Percentiles rank a stretch among this genome's conserved stretches.
Evolutionary conservation across 2,888 invertebrate genomes (phyloP).

Genomic region (Congeria kusceri): DNA sequence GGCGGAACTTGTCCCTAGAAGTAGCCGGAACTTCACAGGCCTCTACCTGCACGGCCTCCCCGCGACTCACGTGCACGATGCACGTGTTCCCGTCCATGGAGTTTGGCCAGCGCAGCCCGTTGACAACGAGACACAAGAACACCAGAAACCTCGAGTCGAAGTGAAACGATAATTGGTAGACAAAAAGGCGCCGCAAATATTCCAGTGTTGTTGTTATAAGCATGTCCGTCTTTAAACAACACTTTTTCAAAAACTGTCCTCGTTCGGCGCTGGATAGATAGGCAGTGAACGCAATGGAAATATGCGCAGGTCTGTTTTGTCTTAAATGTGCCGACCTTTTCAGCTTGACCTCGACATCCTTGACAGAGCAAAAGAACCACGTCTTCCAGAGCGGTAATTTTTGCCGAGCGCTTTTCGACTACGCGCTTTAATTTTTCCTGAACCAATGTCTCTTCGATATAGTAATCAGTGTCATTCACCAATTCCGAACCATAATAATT

Average conservation of each 20-base stretch:
- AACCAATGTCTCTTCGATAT: too few species aligned
- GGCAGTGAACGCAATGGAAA: constrained; percentile 30
- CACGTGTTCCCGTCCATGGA: constrained; percentile 12
- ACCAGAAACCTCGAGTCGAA: constrained; percentile 10
- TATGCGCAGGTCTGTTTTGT: too few species aligned
- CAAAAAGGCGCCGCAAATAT: constrained; percentile 17
- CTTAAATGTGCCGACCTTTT: too few species aligned
- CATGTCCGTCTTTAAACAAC: constrained; percentile 20
- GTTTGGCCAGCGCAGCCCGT: constrained; percentile 14
- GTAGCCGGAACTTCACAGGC: constrained; percentile 9
- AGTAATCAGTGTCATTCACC: too few species aligned
- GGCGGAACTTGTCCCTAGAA: constrained; percentile 22
- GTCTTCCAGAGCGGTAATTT: too few species aligned
- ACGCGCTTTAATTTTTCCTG: too few species aligned
- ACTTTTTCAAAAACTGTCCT: constrained; percentile 27
- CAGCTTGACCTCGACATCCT: too few species aligned
- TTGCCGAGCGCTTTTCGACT: too few species aligned
- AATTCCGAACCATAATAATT: too few species aligned
- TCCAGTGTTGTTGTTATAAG: constrained; percentile 13
- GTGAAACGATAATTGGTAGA: constrained; percentile 20
- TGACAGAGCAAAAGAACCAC: too few species aligned
- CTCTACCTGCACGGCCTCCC: constrained; percentile 15
- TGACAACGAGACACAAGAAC: constrained; percentile 16
- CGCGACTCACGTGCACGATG: constrained; percentile 9
- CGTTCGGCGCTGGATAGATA: constrained; percentile 12